These are phyloP conservation scores for Vannuccia rotundouncinata DNA, from an alignment of 2,888 invertebrate species.

Conservation along the genomic window DNA sequence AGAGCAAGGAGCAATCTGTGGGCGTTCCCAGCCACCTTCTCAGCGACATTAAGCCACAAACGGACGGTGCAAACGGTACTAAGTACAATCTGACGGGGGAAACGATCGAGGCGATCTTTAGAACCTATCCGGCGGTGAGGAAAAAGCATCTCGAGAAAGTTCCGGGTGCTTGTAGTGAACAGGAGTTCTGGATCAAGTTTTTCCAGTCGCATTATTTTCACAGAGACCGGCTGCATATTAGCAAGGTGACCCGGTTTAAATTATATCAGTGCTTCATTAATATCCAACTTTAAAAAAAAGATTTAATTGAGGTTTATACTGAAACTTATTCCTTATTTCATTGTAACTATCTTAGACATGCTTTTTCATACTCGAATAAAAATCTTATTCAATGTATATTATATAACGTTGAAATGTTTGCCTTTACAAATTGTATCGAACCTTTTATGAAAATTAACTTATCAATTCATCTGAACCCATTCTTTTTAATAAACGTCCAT, in stretches of 20 bases:
- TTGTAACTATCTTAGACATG: too few species aligned
- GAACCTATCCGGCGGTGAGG: slow-evolving; percentile 95
- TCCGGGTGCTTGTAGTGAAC: slow-evolving; percentile 84
- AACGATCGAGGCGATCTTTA: slow-evolving; percentile 93
- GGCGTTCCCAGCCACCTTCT: slow-evolving; percentile 43
- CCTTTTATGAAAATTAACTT: too few species aligned
- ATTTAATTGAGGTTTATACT: not conserved
- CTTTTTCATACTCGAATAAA: too few species aligned
- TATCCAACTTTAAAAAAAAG: not conserved
- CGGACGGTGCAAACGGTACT: slow-evolving; percentile 89
- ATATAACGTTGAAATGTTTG: too few species aligned
- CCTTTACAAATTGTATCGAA: too few species aligned
- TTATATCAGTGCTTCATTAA: not conserved
- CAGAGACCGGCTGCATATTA: slow-evolving; percentile 63
- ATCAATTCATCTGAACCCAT: too few species aligned
- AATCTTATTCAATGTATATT: too few species aligned
- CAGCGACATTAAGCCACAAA: slow-evolving; percentile 90
- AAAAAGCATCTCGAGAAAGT: slow-evolving; percentile 93
- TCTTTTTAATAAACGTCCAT: too few species aligned
- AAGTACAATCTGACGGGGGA: slow-evolving; percentile 94
- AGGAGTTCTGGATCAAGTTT: slow-evolving; percentile 98
- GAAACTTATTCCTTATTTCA: not conserved
- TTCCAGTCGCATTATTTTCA: slow-evolving; percentile 92
- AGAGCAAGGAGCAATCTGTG: slow-evolving; percentile 20
- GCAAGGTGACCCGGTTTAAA: too few species aligned